Conservation (phyloP, 2,797 vertebrate species). For the Trematomus bernacchii region DNA sequence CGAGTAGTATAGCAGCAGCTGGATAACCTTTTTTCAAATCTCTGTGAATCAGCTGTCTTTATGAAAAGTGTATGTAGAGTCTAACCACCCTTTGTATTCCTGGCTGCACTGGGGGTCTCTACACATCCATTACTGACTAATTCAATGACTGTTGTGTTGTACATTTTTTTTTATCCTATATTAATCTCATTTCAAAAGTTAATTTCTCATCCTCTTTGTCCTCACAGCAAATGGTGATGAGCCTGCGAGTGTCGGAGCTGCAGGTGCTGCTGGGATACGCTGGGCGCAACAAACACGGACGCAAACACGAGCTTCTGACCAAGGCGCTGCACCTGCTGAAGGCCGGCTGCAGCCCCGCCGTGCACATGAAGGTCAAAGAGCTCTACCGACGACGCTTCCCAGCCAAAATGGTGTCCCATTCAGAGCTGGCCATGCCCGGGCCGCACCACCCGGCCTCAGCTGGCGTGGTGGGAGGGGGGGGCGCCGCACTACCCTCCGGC, state of each 20-base stretch:
- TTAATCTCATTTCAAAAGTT: background rate
- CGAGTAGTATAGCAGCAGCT: too few relatives aligned
- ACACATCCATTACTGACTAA: background rate
- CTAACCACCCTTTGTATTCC: background rate
- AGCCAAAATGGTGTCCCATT: slow-evolving; percentile 94
- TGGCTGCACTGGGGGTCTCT: background rate
- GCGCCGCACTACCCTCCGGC: slow-evolving; percentile 87
- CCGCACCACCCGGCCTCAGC: slow-evolving; percentile 88
- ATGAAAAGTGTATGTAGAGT: background rate
- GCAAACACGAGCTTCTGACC: slow-evolving; percentile 98
- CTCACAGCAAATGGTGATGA: slow-evolving; percentile 99
- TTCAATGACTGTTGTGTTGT: background rate
- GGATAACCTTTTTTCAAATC: too few relatives aligned
- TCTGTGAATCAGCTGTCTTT: too few relatives aligned
- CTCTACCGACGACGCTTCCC: slow-evolving; percentile 97
- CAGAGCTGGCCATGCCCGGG: slow-evolving; percentile 90
- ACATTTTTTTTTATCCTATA: background rate
- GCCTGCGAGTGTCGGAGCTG: slow-evolving; percentile 98
- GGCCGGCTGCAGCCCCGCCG: slow-evolving; percentile 96
- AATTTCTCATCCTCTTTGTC: slow-evolving; percentile 10
- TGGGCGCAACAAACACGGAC: slow-evolving; percentile 98
- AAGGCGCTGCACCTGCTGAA: slow-evolving; percentile 97
- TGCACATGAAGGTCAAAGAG: slow-evolving; percentile 99
- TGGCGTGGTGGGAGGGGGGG: slow-evolving; percentile 72
- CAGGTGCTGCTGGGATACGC: slow-evolving; percentile 99